Evolutionary conservation across 1,140 invertebrate genomes (phyloP), one percentile per base, ranked within the genome.

Genomic region (Eueides isabella): DNA sequence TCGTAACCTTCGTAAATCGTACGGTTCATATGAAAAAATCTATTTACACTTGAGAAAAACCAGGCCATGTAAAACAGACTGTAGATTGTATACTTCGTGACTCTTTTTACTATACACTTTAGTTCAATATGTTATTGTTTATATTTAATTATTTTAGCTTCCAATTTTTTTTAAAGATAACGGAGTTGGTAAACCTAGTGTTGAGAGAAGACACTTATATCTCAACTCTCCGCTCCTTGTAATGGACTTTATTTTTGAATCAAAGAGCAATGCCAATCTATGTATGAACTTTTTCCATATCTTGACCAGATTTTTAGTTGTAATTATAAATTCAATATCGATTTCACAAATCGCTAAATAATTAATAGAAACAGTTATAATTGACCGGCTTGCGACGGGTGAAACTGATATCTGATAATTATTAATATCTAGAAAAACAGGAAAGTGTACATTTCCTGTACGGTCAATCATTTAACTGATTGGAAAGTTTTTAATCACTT

Each of bases 351-450:
- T 5, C 23, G 48, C 48, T 23, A 26, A 26, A 26, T 55, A 55
- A 55, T 55, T 26, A 9, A 55, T 26, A 55, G 48, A 55, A 55
- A 55, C 48, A 55, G 48, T 55, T 55, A 55, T 55, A 55, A 14
- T 26, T 26, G 48, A 26, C 48, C 23, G 48, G 19, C 23, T 1
- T 1, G 48, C 19, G 44, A 19, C 48, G n/a, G 23, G 48, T 55
- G 48, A 55, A 55, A 55, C 48, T 55, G 9, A 55, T 55, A 55
- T 55, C 48, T 55, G 48, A 55, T 55, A 26, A 26, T 55, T 55
- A 26, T 55, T 55, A 55, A 55, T 55, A 55, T 55, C 48, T 55
- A 55, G 48, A 55, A 55, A 55, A 55, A 55, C 48, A 55, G 23
- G 48, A 55, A 55, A 55, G 48, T 1, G 12, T 11, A 12, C 48